Evolutionary conservation across 2,888 invertebrate genomes (phyloP).

Genomic region (Gastrophysa polygoni): DNA sequence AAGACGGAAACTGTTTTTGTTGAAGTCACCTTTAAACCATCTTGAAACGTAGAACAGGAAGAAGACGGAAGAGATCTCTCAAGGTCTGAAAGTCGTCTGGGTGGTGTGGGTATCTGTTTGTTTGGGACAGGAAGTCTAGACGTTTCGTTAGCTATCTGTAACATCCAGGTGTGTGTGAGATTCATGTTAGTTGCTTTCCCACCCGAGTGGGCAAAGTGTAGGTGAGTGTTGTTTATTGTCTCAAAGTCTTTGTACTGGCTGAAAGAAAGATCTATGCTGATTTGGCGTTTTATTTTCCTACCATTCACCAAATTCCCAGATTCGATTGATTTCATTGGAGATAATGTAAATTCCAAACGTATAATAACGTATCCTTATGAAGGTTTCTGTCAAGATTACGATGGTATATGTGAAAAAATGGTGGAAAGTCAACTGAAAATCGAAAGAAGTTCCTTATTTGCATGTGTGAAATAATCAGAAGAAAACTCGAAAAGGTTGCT

Average conservation of each 20-base stretch:
- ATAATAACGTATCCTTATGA: too few relatives aligned
- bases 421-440: too few relatives aligned
- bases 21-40: constrained; percentile 45
- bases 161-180: background rate
- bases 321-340: too few relatives aligned
- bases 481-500: too few relatives aligned
- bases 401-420: too few relatives aligned
- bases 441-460: too few relatives aligned
- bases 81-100: constrained; percentile 4
- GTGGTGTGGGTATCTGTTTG: background rate
- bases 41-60: constrained; percentile 27
- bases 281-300: background rate
- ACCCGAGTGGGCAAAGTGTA: background rate
- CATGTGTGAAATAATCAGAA: too few relatives aligned
- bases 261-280: background rate
- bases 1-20: constrained; percentile 50
- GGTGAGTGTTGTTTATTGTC: background rate
- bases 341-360: too few relatives aligned
- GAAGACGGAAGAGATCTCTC: constrained; percentile 18
- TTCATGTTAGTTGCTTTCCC: background rate
- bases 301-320: background rate
- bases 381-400: too few relatives aligned
- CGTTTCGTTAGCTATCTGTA: background rate
- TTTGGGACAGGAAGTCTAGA: too few relatives aligned
- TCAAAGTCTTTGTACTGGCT: background rate